Evolutionary conservation across 2,797 vertebrate genomes (phyloP).

Genomic region (Selene dorsalis): DNA sequence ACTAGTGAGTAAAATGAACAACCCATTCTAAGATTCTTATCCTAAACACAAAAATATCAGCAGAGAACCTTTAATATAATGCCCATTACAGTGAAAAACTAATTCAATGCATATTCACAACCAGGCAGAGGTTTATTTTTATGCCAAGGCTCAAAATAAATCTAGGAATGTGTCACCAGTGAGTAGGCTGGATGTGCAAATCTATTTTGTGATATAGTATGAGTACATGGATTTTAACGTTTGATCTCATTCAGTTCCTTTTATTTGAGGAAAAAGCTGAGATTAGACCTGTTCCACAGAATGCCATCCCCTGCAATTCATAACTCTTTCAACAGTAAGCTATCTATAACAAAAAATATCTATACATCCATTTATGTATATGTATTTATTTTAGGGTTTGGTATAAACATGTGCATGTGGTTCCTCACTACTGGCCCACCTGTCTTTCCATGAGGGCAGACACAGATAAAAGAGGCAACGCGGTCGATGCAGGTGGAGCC

Average conservation of each 20-base stretch:
- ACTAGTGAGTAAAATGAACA: conserved; percentile 3
- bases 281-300: conserved; percentile 25
- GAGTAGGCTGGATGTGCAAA: not conserved
- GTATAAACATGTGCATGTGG: not conserved
- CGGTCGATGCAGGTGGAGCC: conserved; percentile 87
- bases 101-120: conserved; percentile 17
- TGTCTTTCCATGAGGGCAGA: conserved; percentile 85
- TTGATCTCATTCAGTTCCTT: not conserved
- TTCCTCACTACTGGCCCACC: conserved; percentile 68
- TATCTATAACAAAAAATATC: not conserved
- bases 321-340: not conserved
- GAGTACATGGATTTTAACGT: not conserved
- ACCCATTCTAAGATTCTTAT: not conserved
- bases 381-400: not conserved
- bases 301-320: not conserved
- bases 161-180: not conserved
- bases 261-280: too few species aligned
- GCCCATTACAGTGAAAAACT: not conserved
- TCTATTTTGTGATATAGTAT: conserved; percentile 2
- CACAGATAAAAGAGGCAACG: conserved; percentile 86
- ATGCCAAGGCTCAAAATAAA: conserved; percentile 2
- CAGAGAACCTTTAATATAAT: not conserved
- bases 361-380: too few species aligned
- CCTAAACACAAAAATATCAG: not conserved
- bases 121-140: not conserved